These are phyloP conservation scores for Porites rus DNA, from an alignment of 92 coral and sea anemone species.

Conservation along the genomic window DNA sequence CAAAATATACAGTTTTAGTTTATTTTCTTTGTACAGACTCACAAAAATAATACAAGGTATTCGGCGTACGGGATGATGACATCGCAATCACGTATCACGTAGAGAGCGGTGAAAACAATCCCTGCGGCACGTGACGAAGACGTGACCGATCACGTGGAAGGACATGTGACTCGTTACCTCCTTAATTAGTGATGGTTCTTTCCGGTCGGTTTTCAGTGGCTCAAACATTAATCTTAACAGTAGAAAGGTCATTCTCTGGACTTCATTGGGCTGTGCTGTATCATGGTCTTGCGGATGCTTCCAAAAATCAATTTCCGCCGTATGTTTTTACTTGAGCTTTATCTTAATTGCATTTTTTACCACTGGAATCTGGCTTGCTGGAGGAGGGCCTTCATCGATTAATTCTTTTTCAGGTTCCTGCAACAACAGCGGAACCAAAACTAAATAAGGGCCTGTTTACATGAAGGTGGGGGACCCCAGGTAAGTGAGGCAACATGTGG, in stretches of 20 bases:
- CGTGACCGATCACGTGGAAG: background rate
- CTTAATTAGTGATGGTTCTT: background rate
- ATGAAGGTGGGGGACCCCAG: too few species aligned
- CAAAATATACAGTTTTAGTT: slow-evolving; percentile 33
- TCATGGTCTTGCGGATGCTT: background rate
- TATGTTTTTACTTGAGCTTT: slow-evolving; percentile 77
- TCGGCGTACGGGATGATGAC: slow-evolving; percentile 1
- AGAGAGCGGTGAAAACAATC: background rate
- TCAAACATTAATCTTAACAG: background rate
- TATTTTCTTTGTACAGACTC: slow-evolving; percentile 45
- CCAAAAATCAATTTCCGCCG: background rate
- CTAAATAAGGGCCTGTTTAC: too few species aligned
- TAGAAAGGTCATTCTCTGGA: background rate
- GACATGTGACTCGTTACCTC: background rate
- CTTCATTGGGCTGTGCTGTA: background rate
- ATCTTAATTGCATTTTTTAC: slow-evolving; percentile 85
- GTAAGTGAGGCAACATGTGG: too few species aligned
- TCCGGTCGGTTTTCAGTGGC: background rate
- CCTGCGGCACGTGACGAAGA: background rate
- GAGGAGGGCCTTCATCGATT: slow-evolving; percentile 68
- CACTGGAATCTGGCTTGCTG: slow-evolving; percentile 78
- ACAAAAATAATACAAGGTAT: slow-evolving; percentile 47
- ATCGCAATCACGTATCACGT: background rate
- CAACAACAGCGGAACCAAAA: background rate
- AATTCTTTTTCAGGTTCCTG: slow-evolving; percentile 72